Conservation (phyloP, 2,113 vertebrate genomes). For the Coptodon rendalli region DNA sequence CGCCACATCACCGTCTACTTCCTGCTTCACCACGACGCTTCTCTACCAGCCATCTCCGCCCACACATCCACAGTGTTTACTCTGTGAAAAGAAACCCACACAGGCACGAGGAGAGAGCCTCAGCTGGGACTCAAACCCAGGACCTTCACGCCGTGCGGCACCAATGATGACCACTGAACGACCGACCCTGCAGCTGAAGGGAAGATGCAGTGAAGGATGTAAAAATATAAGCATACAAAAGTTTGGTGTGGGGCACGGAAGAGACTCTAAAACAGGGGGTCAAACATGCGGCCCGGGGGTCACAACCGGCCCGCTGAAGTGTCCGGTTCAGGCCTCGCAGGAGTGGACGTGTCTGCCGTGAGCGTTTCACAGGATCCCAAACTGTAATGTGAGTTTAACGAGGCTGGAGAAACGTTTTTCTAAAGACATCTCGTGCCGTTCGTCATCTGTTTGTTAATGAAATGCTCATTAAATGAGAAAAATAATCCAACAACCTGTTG, state of each 20-base stretch:
- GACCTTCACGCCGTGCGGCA: accelerated
- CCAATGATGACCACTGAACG: background rate
- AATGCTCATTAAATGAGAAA: background rate
- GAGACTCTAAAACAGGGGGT: background rate
- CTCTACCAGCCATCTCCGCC: background rate
- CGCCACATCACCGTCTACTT: background rate
- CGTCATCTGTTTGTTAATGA: background rate
- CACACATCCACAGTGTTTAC: background rate
- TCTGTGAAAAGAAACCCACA: background rate
- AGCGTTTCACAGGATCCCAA: background rate
- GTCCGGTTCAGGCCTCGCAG: background rate
- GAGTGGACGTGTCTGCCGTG: background rate
- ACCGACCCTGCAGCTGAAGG: background rate
- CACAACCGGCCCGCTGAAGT: background rate
- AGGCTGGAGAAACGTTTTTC: background rate
- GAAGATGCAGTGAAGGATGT: background rate
- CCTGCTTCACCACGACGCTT: background rate
- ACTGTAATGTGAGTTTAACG: background rate
- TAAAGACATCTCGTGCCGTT: background rate
- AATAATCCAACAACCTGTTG: background rate
- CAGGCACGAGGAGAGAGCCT: background rate
- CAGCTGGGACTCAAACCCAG: background rate
- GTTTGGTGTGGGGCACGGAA: background rate
- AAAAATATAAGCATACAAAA: too few relatives aligned
- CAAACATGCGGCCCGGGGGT: background rate